A percentile compares a stretch with the other conserved stretches of the same genome.
Conservation (phyloP, 1,140 invertebrate species). For the Drosophila ananassae region DNA sequence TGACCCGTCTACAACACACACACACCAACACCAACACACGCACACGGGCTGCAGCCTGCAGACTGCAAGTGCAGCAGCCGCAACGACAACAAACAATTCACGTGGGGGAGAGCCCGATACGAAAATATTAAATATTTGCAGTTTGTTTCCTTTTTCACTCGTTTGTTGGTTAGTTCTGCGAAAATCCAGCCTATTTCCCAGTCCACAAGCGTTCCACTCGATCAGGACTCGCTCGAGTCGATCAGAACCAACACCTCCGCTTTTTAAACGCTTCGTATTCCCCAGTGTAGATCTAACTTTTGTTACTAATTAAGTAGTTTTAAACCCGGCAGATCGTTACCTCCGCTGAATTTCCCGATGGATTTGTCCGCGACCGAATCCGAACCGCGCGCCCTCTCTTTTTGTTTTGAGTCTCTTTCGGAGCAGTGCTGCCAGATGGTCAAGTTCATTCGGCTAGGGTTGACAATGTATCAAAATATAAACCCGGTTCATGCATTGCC, state of each 20-base stretch:
- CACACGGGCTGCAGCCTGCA: constrained; percentile 1
- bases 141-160: background rate
- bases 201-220: no score
- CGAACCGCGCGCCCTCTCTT: constrained; percentile 1
- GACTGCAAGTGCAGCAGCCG: constrained; percentile 51
- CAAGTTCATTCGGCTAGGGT: no score
- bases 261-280: background rate
- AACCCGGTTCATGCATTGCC: no score
- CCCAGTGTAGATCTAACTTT: background rate
- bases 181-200: no score
- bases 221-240: no score
- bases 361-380: background rate
- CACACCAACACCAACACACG: constrained; percentile 25
- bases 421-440: no score
- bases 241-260: no score
- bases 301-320: background rate
- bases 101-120: constrained; percentile 38
- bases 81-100: constrained; percentile 65
- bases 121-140: background rate
- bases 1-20: constrained; percentile 60
- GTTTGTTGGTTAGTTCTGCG: no score
- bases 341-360: background rate
- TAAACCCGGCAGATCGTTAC: background rate
- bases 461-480: no score
- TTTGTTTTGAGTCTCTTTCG: background rate